Conservation (phyloP, 2,888 invertebrate species). For the Eupeodes latifasciatus region DNA sequence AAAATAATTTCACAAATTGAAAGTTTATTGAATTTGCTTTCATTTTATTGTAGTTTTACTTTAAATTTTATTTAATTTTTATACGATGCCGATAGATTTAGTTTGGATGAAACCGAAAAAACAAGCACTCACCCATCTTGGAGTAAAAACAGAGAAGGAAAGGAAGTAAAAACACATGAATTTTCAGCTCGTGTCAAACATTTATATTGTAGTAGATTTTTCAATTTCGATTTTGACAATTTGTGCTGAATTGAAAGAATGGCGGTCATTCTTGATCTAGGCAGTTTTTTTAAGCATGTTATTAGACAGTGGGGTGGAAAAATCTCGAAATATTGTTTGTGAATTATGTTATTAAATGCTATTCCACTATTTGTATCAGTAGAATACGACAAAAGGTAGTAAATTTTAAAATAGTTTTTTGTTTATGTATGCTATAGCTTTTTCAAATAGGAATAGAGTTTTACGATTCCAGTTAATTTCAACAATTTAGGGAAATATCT, state of each 20-base stretch:
- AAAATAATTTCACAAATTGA: conserved; percentile 50
- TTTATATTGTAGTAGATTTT: conserved; percentile 77
- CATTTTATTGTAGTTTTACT: neutral
- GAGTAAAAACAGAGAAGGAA: conserved; percentile 87
- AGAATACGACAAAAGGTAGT: no score
- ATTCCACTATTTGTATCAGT: no score
- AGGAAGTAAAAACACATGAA: conserved; percentile 81
- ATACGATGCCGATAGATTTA: conserved; percentile 67
- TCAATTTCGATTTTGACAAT: conserved; percentile 48
- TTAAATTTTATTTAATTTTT: conserved; percentile 20
- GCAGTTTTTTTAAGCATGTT: neutral
- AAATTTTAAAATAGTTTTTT: no score
- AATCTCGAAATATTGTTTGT: neutral
- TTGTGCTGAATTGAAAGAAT: conserved; percentile 57
- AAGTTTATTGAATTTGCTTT: conserved; percentile 7
- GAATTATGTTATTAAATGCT: neutral
- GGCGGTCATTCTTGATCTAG: conserved; percentile 15
- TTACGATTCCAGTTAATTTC: no score
- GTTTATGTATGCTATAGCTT: no score
- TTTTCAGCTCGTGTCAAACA: conserved; percentile 80
- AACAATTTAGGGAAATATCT: no score
- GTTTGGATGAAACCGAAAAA: conserved; percentile 72
- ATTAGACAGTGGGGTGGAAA: neutral
- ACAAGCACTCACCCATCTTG: conserved; percentile 88
- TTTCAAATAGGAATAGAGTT: no score